Evolutionary conservation across 2,888 invertebrate species (phyloP).

Genomic region (Heliothis peltigera): DNA sequence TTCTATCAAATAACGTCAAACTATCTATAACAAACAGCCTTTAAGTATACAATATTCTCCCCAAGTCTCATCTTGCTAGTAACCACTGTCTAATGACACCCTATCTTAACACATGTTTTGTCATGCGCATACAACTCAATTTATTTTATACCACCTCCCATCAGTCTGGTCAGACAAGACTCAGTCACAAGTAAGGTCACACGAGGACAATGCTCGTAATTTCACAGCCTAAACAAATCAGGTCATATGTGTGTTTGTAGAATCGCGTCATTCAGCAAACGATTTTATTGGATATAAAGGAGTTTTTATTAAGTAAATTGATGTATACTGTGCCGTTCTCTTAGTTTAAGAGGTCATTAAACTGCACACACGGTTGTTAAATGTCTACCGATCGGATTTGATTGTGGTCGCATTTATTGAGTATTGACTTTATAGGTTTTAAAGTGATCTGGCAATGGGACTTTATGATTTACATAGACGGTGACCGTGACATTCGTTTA

Average conservation of each 20-base stretch:
- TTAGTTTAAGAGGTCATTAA: slow-evolving; percentile 43
- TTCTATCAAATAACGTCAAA: too few species aligned
- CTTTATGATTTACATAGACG: slow-evolving; percentile 1
- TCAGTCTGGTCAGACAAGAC: slow-evolving; percentile 21
- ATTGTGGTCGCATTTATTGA: slow-evolving; percentile 36
- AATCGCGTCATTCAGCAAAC: slow-evolving; percentile 52
- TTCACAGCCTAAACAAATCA: slow-evolving; percentile 42
- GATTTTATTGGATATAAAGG: slow-evolving; percentile 58
- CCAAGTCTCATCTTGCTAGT: slow-evolving; percentile 2
- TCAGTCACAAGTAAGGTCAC: slow-evolving; percentile 40
- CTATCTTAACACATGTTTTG: slow-evolving; percentile 18
- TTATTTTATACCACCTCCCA: slow-evolving; percentile 22
- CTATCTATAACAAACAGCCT: too few species aligned
- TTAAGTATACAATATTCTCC: neutral
- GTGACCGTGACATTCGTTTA: slow-evolving; percentile 2
- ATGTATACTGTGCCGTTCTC: slow-evolving; percentile 38
- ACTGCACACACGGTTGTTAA: slow-evolving; percentile 28
- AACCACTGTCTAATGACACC: slow-evolving; percentile 11
- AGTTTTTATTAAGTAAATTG: slow-evolving; percentile 60
- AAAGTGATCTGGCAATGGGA: slow-evolving; percentile 40
- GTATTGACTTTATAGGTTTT: slow-evolving; percentile 28
- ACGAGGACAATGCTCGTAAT: slow-evolving; percentile 54
- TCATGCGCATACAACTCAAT: slow-evolving; percentile 12
- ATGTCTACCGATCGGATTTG: slow-evolving; percentile 27
- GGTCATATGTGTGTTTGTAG: slow-evolving; percentile 49